Evolutionary conservation across 1,140 invertebrate genomes (phyloP).

Genomic region (Phocides pigmalion): DNA sequence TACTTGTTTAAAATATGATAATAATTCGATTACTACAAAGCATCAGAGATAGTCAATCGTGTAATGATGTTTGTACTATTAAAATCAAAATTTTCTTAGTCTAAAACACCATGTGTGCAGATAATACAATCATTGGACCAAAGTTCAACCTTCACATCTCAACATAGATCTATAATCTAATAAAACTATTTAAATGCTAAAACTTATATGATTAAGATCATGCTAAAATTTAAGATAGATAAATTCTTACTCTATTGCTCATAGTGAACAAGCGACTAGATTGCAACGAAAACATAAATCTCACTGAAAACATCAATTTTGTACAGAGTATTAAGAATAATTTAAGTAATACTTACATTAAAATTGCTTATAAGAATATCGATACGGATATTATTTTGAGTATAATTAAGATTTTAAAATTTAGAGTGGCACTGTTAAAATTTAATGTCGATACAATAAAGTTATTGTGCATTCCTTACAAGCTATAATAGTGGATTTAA

Average conservation of each 20-base stretch:
- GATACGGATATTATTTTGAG: slow-evolving; percentile 45
- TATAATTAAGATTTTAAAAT: slow-evolving; percentile 41
- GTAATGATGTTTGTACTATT: slow-evolving; percentile 33
- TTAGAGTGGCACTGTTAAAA: slow-evolving; percentile 71
- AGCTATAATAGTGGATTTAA: slow-evolving; percentile 52
- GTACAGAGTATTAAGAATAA: slow-evolving; percentile 40
- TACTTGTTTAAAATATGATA: slow-evolving; percentile 19
- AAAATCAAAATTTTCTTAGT: slow-evolving; percentile 46
- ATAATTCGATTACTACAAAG: slow-evolving; percentile 33
- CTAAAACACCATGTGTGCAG: slow-evolving; percentile 76
- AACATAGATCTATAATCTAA: slow-evolving; percentile 45
- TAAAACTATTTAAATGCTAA: slow-evolving; percentile 35
- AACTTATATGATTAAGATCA: slow-evolving; percentile 22
- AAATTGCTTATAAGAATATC: slow-evolving; percentile 63
- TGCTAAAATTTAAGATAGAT: slow-evolving; percentile 18
- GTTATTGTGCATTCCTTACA: slow-evolving; percentile 73
- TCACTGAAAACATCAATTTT: slow-evolving; percentile 48
- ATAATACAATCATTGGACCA: slow-evolving; percentile 80
- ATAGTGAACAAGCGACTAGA: slow-evolving; percentile 38
- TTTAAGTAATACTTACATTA: slow-evolving; percentile 48
- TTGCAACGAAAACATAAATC: slow-evolving; percentile 37
- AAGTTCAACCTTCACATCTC: slow-evolving; percentile 78
- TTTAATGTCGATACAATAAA: slow-evolving; percentile 46
- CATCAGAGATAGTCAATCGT: slow-evolving; percentile 22
- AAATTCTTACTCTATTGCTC: slow-evolving; percentile 27